Conservation (phyloP, 2,888 invertebrate species). For the Phortica okadai region DNA sequence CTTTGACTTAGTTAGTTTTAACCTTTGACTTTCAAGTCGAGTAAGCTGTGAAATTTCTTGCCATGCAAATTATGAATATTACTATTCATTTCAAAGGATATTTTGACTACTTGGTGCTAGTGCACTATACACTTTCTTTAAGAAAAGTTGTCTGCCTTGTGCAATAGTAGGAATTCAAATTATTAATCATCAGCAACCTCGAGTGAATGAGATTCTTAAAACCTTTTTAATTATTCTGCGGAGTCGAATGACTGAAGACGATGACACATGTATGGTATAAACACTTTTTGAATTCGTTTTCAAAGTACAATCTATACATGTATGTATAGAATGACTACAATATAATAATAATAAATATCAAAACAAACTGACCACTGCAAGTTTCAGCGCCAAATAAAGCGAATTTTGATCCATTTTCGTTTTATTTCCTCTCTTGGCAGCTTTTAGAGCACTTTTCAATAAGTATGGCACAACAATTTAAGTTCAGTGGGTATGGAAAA, state of each 20-base stretch:
- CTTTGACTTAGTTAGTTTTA: neutral
- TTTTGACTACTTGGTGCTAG: neutral
- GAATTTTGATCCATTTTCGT: too few species aligned
- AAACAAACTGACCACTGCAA: too few species aligned
- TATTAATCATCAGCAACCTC: constrained; percentile 62
- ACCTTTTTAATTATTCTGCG: neutral
- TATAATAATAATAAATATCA: too few species aligned
- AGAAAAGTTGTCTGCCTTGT: neutral
- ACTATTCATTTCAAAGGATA: constrained; percentile 42
- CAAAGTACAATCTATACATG: too few species aligned
- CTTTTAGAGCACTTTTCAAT: too few species aligned
- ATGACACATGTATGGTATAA: constrained; percentile 15
- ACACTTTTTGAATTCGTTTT: too few species aligned
- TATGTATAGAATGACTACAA: too few species aligned
- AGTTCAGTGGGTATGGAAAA: too few species aligned
- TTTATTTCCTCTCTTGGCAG: too few species aligned
- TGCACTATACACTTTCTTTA: neutral
- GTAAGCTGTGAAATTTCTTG: constrained; percentile 45
- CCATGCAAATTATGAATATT: constrained; percentile 67
- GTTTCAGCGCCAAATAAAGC: too few species aligned
- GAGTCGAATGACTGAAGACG: constrained; percentile 12
- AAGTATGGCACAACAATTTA: too few species aligned
- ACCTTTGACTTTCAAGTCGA: constrained; percentile 35
- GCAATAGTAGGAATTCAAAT: constrained; percentile 63
- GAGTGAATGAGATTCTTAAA: constrained; percentile 34